Evolutionary conservation across 2,888 invertebrate genomes (phyloP), one percentile per base, ranked within the genome.

Genomic region (Phortica okadai): DNA sequence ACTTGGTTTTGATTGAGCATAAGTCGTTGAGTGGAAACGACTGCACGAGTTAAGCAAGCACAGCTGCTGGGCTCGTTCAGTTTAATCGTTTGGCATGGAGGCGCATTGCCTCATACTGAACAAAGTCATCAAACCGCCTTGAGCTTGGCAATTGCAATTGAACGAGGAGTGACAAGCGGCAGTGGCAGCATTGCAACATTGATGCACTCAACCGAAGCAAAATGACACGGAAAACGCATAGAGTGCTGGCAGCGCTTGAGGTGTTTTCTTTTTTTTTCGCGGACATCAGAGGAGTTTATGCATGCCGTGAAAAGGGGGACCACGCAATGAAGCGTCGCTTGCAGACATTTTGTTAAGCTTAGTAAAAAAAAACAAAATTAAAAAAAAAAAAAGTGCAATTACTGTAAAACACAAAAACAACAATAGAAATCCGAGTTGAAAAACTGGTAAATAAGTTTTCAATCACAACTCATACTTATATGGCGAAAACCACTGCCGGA

Each of bases 1-100:
- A 87, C 85, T 82, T 86, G 86, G 76, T 76, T 56, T 73, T 77
- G 76, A 76, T 41, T 73, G 78, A 74, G 72, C 62, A 5, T 54
- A 5, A 33, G 33, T 33, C 33, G 33, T 33, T 5, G 33, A 33
- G 33, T 33, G 33, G 33, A 33, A 33, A 33, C 56, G 73, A 25
- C 16, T n/a, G 50, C 64, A 16, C 74, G 25, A 50, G n/a, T 16
- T n/a, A 2, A 25, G 14, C 72, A 72, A 25, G 62, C 50, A 11
- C 33, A 16, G 64, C 58, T 21, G 66, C 25, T 14, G 56, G 56
- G 42, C 25, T 59, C 41, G 25, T 16, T n/a, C 45, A 33, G 69
- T 69, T 69, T 50, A 25, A 70, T 56, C 54, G 70, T 3, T 72
- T 54, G 33, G n/a, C 54, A 33, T 45, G 54, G 70, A 54, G 54